A percentile compares a stretch with the other conserved stretches of the same genome.
These are phyloP conservation scores for Drosophila atroscutellata DNA, from an alignment of 2,888 invertebrate genomes.

Conservation along the genomic window DNA sequence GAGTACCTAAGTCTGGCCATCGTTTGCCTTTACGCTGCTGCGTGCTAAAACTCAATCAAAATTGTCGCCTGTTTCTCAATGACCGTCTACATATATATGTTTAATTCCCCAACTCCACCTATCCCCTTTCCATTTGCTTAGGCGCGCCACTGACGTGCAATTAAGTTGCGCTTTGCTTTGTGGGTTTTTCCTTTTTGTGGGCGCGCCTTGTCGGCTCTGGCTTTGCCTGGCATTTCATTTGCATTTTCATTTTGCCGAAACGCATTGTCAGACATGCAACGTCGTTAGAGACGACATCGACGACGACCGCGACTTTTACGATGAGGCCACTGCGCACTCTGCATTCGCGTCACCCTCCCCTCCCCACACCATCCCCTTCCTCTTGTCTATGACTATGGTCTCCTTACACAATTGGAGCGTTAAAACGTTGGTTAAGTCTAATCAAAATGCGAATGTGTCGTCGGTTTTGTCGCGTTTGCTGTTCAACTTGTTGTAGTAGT, in stretches of 20 bases:
- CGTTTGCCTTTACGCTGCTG: constrained; percentile 27
- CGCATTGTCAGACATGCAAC: constrained; percentile 72
- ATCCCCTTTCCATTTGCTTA: constrained; percentile 4
- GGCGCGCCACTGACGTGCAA: constrained; percentile 63
- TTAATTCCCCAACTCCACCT: background rate
- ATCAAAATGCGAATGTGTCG: constrained; percentile 75
- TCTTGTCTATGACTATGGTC: constrained; percentile 16
- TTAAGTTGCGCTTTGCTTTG: constrained; percentile 70
- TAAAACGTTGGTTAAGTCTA: constrained; percentile 73
- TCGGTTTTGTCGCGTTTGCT: constrained; percentile 52
- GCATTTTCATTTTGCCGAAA: constrained; percentile 67
- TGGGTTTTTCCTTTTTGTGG: constrained; percentile 74
- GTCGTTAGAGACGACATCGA: constrained; percentile 64
- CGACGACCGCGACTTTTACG: constrained; percentile 41
- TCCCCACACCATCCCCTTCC: background rate
- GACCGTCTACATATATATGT: constrained; percentile 13
- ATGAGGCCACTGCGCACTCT: constrained; percentile 41
- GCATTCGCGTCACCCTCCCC: background rate
- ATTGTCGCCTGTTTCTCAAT: constrained; percentile 73
- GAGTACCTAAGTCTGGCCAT: constrained; percentile 27
- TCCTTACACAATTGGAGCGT: constrained; percentile 69
- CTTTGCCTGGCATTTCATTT: constrained; percentile 25
- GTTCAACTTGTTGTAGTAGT: constrained; percentile 56
- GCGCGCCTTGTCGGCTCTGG: constrained; percentile 60
- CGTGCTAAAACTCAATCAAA: constrained; percentile 78